These are phyloP conservation scores for Eumacrocentrus americanus DNA, from an alignment of 2,888 invertebrate genomes.

Conservation along the genomic window DNA sequence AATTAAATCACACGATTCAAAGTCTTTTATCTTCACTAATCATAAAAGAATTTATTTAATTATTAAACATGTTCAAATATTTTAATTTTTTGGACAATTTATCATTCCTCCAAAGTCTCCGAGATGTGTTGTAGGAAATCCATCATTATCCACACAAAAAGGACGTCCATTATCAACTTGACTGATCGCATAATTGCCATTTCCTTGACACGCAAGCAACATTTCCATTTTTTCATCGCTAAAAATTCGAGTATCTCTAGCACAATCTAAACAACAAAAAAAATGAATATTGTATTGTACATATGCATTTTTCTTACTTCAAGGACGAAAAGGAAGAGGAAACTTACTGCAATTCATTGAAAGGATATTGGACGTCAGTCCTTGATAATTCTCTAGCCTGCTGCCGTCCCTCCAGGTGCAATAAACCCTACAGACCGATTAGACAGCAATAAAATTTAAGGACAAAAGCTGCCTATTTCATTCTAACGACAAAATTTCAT, in stretches of 20 bases:
- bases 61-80: too few relatives aligned
- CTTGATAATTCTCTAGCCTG: slow-evolving; percentile 66
- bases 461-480: too few relatives aligned
- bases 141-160: slow-evolving; percentile 69
- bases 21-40: too few relatives aligned
- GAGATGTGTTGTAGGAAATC: slow-evolving; percentile 61
- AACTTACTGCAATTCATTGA: slow-evolving; percentile 68
- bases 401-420: slow-evolving; percentile 69
- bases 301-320: neutral
- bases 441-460: too few relatives aligned
- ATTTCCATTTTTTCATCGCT: slow-evolving; percentile 63
- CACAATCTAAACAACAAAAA: slow-evolving; percentile 64
- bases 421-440: slow-evolving; percentile 67
- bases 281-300: neutral
- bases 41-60: slow-evolving; percentile 2
- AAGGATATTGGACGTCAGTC: slow-evolving; percentile 56
- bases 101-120: slow-evolving; percentile 20
- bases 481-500: too few relatives aligned
- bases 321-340: neutral
- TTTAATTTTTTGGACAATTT: slow-evolving; percentile 6
- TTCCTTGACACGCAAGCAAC: slow-evolving; percentile 63
- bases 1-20: too few relatives aligned
- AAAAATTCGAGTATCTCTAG: slow-evolving; percentile 67
- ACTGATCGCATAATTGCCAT: slow-evolving; percentile 67
- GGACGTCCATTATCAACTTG: slow-evolving; percentile 64